These are phyloP conservation scores for Drosophila bifasciata DNA, from an alignment of 1,140 invertebrate species.

Conservation along the genomic window DNA sequence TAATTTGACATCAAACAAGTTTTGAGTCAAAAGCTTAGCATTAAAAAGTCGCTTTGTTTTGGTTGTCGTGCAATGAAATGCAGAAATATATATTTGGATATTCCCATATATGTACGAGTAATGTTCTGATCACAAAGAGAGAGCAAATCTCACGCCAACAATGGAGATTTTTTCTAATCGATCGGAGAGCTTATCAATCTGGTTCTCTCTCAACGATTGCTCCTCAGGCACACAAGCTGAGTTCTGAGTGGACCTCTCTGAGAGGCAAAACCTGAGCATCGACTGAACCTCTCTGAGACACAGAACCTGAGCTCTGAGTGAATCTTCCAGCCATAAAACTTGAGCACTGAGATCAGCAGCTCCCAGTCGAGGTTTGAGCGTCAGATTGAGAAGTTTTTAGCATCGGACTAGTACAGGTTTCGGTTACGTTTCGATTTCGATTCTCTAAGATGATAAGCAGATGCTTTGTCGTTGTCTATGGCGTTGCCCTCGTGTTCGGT, in stretches of 20 bases:
- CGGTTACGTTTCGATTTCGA: constrained; percentile 7
- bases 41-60: neutral
- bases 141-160: constrained; percentile 3
- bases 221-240: no score
- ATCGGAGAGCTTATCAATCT: no score
- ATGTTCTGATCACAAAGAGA: neutral
- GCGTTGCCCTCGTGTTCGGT: constrained; percentile 39
- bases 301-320: constrained; percentile 6
- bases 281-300: no score
- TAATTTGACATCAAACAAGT: no score
- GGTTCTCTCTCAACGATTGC: no score
- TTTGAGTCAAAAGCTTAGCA: no score
- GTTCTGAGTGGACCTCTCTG: no score
- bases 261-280: no score
- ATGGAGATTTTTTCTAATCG: no score
- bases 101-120: constrained; percentile 13
- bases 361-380: constrained; percentile 57
- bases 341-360: constrained; percentile 24
- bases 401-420: constrained; percentile 24
- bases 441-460: constrained; percentile 41
- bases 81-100: neutral
- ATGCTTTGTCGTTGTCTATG: constrained; percentile 20
- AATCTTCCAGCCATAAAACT: constrained; percentile 52
- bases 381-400: constrained; percentile 20
- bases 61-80: neutral